Percentiles rank a stretch among this genome's conserved stretches.
Evolutionary conservation across 2,888 invertebrate genomes (phyloP).

Genomic region (Pollenia griseotomentosa): DNA sequence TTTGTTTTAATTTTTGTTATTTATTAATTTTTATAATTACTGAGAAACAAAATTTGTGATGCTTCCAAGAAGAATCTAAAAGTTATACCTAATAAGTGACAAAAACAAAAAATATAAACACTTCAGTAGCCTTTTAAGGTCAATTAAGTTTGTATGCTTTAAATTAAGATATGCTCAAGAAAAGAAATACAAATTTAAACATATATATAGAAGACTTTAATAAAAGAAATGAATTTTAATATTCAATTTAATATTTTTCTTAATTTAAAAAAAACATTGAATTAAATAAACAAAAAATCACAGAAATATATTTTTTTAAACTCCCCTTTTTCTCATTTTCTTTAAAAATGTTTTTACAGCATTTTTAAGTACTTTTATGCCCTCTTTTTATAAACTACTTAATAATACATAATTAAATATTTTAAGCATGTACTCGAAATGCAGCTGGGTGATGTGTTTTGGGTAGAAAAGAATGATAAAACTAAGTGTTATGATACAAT

Average conservation of each 20-base stretch:
- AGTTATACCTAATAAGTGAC: neutral
- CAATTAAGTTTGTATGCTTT: conserved; percentile 4
- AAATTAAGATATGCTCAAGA: no score
- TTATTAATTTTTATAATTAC: no score
- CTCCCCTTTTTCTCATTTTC: conserved; percentile 29
- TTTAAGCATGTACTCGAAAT: conserved; percentile 34
- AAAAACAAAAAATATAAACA: neutral
- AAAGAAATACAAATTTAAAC: neutral
- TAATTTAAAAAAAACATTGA: neutral
- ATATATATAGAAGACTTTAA: neutral
- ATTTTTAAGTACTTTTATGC: conserved; percentile 50
- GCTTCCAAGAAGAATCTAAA: neutral
- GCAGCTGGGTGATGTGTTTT: neutral
- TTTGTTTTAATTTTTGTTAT: no score
- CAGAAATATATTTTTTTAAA: conserved; percentile 5
- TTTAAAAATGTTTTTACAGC: conserved; percentile 42
- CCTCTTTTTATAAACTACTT: conserved; percentile 59
- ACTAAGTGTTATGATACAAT: conserved; percentile 48
- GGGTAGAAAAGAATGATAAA: conserved; percentile 31
- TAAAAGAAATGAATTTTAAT: neutral
- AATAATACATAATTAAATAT: conserved; percentile 45
- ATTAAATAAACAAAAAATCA: conserved; percentile 1
- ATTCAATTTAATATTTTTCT: neutral
- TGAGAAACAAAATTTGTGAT: no score
- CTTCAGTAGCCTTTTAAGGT: conserved; percentile 14